These are phyloP conservation scores for Drosophila testacea DNA, from an alignment of 2,888 invertebrate species.

Conservation along the genomic window DNA sequence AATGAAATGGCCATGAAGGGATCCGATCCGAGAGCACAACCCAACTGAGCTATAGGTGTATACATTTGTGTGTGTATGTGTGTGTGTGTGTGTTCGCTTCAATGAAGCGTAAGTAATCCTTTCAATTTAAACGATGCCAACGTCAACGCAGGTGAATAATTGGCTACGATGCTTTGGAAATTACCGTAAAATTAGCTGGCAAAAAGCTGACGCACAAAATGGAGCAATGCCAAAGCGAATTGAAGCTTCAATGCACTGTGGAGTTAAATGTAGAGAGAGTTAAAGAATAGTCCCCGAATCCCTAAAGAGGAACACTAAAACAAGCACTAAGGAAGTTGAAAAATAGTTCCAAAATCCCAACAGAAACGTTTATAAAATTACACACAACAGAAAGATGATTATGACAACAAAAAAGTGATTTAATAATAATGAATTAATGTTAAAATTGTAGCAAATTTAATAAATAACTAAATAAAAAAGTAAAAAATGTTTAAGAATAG, in stretches of 20 bases:
- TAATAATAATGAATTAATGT: not conserved
- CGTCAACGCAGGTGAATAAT: slow-evolving; percentile 77
- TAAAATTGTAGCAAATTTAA: no score
- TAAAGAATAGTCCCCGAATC: not conserved
- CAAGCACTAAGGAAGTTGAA: no score
- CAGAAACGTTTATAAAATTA: no score
- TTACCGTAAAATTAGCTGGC: slow-evolving; percentile 79
- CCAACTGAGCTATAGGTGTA: slow-evolving; percentile 5
- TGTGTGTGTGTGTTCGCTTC: slow-evolving; percentile 51
- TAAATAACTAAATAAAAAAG: no score
- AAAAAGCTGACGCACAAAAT: slow-evolving; percentile 34
- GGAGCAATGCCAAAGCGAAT: slow-evolving; percentile 7
- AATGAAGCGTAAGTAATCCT: slow-evolving; percentile 76
- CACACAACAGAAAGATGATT: not conserved
- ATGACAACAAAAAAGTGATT: not conserved
- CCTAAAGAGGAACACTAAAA: no score
- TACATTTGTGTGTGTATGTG: slow-evolving; percentile 25
- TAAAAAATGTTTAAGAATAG: no score
- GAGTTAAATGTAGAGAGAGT: not conserved
- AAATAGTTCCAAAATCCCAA: no score
- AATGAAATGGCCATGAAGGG: slow-evolving; percentile 40
- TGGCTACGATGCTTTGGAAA: slow-evolving; percentile 76
- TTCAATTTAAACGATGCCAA: slow-evolving; percentile 74
- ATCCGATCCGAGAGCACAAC: slow-evolving; percentile 9
- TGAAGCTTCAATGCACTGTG: not conserved